A percentile compares a stretch with the other conserved stretches of the same genome.
These are phyloP conservation scores for Andrena trimmerana DNA, from an alignment of 2,888 invertebrate species.

Conservation along the genomic window DNA sequence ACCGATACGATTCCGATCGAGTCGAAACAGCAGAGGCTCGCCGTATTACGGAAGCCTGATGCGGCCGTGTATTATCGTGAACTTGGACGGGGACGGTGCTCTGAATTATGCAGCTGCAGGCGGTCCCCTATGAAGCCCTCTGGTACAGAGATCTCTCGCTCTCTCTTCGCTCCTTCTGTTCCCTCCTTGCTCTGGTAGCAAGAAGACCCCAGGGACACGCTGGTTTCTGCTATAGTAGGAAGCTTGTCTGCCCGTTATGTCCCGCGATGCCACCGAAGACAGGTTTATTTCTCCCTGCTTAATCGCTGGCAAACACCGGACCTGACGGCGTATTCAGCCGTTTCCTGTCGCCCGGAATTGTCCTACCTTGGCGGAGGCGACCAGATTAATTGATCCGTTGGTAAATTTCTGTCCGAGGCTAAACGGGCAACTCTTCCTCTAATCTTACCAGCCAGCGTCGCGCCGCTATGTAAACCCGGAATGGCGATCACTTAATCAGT, in stretches of 20 bases:
- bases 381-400: conserved; percentile 37
- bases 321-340: conserved; percentile 38
- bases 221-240: conserved; percentile 70
- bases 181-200: conserved; percentile 47
- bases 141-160: conserved; percentile 20
- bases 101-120: conserved; percentile 72
- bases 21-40: conserved; percentile 39
- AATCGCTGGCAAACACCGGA: conserved; percentile 65
- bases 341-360: conserved; percentile 52
- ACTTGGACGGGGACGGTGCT: conserved; percentile 59
- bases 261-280: conserved; percentile 73
- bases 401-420: conserved; percentile 29
- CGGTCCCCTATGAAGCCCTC: conserved; percentile 47
- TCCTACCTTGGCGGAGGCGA: conserved; percentile 18
- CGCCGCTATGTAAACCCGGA: conserved; percentile 15
- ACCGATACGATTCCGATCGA: conserved; percentile 52
- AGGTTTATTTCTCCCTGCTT: conserved; percentile 73
- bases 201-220: conserved; percentile 68
- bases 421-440: conserved; percentile 11
- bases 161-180: conserved; percentile 32
- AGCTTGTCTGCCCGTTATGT: conserved; percentile 76
- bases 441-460: conserved; percentile 24
- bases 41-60: conserved; percentile 37
- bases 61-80: conserved; percentile 65
- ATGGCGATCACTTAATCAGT: neutral